Evolutionary conservation across 2,797 vertebrate species (phyloP).

Genomic region (Thripadectes ignobilis): DNA sequence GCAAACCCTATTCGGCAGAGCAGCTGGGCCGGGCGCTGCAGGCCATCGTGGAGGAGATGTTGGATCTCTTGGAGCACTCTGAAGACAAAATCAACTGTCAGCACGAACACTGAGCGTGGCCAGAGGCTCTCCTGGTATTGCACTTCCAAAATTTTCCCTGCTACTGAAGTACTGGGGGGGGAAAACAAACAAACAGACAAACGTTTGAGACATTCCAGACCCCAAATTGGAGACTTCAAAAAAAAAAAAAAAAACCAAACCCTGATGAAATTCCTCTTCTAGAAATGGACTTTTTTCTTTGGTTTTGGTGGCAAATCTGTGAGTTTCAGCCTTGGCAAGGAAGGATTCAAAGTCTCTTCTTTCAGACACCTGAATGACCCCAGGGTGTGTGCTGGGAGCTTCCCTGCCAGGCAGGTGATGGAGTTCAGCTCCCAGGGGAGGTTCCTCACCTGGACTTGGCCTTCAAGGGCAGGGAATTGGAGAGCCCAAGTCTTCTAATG

Average conservation of each 20-base stretch:
- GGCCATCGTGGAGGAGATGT: constrained; percentile 86
- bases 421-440: fast-evolving
- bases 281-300: neutral
- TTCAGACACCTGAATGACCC: neutral
- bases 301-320: neutral
- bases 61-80: constrained; percentile 78
- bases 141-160: constrained; percentile 37
- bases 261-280: neutral
- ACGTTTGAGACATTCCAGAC: neutral
- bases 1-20: constrained; percentile 85
- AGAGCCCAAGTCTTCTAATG: neutral
- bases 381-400: neutral
- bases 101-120: constrained; percentile 68
- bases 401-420: neutral
- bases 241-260: neutral
- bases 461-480: neutral
- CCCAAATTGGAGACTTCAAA: neutral
- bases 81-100: constrained; percentile 73
- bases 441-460: neutral
- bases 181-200: too few species aligned
- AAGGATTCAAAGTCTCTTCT: neutral
- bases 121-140: constrained; percentile 4
- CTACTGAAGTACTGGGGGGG: neutral
- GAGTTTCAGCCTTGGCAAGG: neutral
- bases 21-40: constrained; percentile 88